Evolutionary conservation across 2,797 vertebrate species (phyloP), one percentile per base, ranked within the genome.

Genomic region (Pangasius mekongensis): DNA sequence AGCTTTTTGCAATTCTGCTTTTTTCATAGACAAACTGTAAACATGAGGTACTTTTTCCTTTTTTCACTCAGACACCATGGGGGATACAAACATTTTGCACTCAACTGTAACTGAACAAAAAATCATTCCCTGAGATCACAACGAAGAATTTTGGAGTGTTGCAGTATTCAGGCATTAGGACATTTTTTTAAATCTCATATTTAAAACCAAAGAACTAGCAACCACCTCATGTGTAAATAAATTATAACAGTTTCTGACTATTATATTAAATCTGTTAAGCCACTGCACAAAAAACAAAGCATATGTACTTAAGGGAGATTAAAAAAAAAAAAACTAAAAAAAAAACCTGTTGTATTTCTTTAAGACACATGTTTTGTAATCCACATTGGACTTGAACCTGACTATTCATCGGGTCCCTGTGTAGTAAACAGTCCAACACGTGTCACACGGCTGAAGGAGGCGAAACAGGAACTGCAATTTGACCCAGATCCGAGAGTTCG

Each of bases 381-480:
- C 47, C 81, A 87, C 43, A 80, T 77, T 90, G 74, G 73, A 56
- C 80, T 52, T 85, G 83, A 66, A 78, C 80, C 87, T 69, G 73
- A 89, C 66, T 74, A 76, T 87, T 91, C 84, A 90, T 83, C 88
- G 58, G 87, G 62, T 81, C 88, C 77, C 62, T 71, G 36, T 78
- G 86, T 86, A 88, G 89, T 87, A 90, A 91, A 89, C 73, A 90
- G 87, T 83, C 91, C 87, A 91, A 84, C 88, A 83, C 76, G 74
- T 84, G 74, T 71, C 76, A 86, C 83, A 33, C 30, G 74, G 84
- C 54, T 66, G 85, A 90, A 71, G 83, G 69, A 90, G 91, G 86
- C 76, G 77, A 92, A 91, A 91, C 90, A 91, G 92, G 91, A 91
- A 91, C 89, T 91, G 77, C n/a, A 69, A 91, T 89, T 88, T 91